These are phyloP conservation scores for Penaeus vannamei DNA, from an alignment of 1,140 invertebrate genomes.

Conservation along the genomic window DNA sequence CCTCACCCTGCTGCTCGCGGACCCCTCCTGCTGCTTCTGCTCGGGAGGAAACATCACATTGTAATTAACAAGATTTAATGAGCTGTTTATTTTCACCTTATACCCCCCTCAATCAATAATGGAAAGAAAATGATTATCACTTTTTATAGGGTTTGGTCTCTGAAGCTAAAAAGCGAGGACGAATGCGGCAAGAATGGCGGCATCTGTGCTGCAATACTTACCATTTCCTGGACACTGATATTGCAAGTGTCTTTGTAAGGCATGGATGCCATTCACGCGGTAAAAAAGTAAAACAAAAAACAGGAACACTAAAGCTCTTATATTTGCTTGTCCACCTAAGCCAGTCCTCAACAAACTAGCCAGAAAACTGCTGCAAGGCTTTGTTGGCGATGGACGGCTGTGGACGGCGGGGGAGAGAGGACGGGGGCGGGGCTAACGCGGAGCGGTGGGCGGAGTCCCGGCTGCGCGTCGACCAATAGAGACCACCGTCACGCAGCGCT, in stretches of 20 bases:
- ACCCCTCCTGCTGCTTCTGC: conserved; percentile 42
- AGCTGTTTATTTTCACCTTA: too few relatives aligned
- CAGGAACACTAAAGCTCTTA: conserved; percentile 42
- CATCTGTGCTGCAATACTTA: not conserved
- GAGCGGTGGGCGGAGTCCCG: not conserved
- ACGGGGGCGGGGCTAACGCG: conserved; percentile 14
- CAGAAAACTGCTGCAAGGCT: conserved; percentile 48
- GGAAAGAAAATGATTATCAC: too few relatives aligned
- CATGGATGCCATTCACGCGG: conserved; percentile 43
- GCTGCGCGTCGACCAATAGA: conserved; percentile 1
- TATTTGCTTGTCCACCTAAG: conserved; percentile 59
- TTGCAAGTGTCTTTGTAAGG: conserved; percentile 45
- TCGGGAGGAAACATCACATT: not conserved
- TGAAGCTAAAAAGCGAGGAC: too few relatives aligned
- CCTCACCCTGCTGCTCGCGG: conserved; percentile 24
- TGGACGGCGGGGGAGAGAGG: conserved; percentile 8
- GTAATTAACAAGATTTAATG: not conserved
- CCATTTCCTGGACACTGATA: conserved; percentile 41
- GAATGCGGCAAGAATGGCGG: too few relatives aligned
- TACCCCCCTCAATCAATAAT: too few relatives aligned
- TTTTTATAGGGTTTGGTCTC: too few relatives aligned
- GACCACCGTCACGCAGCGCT: not conserved
- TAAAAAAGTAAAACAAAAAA: conserved; percentile 39
- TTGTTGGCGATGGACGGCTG: conserved; percentile 52
- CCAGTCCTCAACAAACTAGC: conserved; percentile 48